Evolutionary conservation across 2,113 vertebrate species (phyloP).

Genomic region (Galemys pyrenaicus): DNA sequence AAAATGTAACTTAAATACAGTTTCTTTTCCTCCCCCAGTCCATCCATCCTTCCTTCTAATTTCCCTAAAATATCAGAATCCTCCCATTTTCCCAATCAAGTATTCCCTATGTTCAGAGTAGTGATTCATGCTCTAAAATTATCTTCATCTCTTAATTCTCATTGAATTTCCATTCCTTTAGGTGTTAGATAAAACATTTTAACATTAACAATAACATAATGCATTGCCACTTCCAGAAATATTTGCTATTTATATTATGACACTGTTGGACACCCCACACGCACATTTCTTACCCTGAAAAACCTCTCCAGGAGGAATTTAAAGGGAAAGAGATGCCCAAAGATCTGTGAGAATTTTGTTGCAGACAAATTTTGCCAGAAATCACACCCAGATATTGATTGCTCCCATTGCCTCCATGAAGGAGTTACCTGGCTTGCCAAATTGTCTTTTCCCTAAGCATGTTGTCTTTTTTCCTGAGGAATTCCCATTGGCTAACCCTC

Average conservation of each 20-base stretch:
- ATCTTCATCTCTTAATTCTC: constrained; percentile 5
- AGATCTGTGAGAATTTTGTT: not conserved
- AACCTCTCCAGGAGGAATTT: not conserved
- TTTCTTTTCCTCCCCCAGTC: not conserved
- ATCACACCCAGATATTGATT: not conserved
- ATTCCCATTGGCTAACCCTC: not conserved
- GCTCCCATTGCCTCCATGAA: not conserved
- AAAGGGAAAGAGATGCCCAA: not conserved
- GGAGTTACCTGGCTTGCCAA: not conserved
- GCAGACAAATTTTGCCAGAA: not conserved
- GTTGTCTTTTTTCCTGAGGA: not conserved
- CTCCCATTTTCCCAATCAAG: not conserved
- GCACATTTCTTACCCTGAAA: not conserved
- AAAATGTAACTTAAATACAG: constrained; percentile 18
- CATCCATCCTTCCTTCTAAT: not conserved
- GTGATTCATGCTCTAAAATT: not conserved
- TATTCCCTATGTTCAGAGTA: not conserved
- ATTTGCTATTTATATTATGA: not conserved
- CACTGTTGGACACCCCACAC: not conserved
- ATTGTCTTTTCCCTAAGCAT: not conserved
- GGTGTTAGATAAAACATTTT: not conserved
- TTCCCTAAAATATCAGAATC: not conserved
- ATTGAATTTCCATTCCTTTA: not conserved
- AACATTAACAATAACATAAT: not conserved
- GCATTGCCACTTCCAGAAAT: not conserved